phyloP scores from a whole-genome alignment of 2,888 invertebrate species.

The Tipula lateralis region DNA sequence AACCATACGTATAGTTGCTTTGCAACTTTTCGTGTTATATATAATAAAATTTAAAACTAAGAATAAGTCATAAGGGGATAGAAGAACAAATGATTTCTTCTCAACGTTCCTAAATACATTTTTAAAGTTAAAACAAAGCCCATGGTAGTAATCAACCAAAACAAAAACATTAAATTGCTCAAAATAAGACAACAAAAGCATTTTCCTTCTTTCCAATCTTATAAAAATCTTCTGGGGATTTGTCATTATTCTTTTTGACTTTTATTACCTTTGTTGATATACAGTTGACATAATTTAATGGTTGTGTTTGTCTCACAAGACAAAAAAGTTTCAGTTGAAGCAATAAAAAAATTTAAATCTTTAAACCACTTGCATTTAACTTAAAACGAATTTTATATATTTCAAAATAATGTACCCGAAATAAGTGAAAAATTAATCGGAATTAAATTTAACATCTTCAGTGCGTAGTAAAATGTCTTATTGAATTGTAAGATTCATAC shows the following conservation, averaged over 20 bases:
- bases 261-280: conserved; percentile 1
- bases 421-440: background rate
- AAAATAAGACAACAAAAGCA: background rate
- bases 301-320: background rate
- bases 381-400: background rate
- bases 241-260: background rate
- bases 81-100: too few species aligned
- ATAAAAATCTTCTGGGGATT: background rate
- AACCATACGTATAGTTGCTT: too few species aligned
- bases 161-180: background rate
- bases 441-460: background rate
- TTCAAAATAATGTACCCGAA: background rate
- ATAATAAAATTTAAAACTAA: too few species aligned
- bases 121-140: background rate
- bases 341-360: background rate
- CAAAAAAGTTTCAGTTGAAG: background rate
- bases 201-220: background rate
- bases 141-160: background rate
- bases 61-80: too few species aligned
- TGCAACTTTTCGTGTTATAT: too few species aligned
- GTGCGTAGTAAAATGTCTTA: background rate
- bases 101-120: too few species aligned
- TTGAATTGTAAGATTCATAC: too few species aligned
- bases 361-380: background rate
- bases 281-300: background rate